These are phyloP conservation scores for Neosilurus hyrtlii DNA, from an alignment of 2,797 vertebrate genomes.

Conservation along the genomic window DNA sequence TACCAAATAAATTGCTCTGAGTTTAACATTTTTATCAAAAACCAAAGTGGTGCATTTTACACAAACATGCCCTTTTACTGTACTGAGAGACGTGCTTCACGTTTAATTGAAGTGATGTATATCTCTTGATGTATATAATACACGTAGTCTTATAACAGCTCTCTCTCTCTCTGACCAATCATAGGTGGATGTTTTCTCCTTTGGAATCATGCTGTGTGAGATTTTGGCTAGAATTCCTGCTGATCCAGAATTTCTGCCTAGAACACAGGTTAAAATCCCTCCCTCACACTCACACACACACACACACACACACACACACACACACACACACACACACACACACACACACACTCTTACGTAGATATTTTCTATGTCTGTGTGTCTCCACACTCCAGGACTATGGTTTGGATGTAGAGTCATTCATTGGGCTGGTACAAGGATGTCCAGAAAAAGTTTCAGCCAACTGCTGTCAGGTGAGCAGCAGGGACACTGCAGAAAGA, in stretches of 20 bases:
- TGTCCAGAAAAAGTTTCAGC: constrained; percentile 68
- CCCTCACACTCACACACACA: not conserved
- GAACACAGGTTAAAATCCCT: constrained; percentile 67
- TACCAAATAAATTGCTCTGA: too few relatives aligned
- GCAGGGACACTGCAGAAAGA: not conserved
- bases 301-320: not conserved
- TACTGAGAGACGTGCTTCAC: not conserved
- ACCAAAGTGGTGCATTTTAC: too few relatives aligned
- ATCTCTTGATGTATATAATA: not conserved
- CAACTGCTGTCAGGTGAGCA: constrained; percentile 70
- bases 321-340: not conserved
- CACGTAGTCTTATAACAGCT: not conserved
- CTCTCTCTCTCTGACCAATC: constrained; percentile 12
- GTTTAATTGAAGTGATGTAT: not conserved
- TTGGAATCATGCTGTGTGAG: constrained; percentile 77
- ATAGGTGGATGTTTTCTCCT: constrained; percentile 79
- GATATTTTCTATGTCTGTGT: not conserved
- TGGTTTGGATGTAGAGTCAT: constrained; percentile 71
- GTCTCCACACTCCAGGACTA: constrained; percentile 65
- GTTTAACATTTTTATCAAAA: too few relatives aligned
- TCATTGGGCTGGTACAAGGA: constrained; percentile 68
- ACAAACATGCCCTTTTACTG: too few relatives aligned
- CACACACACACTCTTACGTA: not conserved
- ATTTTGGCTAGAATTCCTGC: constrained; percentile 75
- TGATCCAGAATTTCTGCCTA: constrained; percentile 74